Conservation (phyloP, 1,140 invertebrate species). For the Leptestheria dahalacensis region DNA sequence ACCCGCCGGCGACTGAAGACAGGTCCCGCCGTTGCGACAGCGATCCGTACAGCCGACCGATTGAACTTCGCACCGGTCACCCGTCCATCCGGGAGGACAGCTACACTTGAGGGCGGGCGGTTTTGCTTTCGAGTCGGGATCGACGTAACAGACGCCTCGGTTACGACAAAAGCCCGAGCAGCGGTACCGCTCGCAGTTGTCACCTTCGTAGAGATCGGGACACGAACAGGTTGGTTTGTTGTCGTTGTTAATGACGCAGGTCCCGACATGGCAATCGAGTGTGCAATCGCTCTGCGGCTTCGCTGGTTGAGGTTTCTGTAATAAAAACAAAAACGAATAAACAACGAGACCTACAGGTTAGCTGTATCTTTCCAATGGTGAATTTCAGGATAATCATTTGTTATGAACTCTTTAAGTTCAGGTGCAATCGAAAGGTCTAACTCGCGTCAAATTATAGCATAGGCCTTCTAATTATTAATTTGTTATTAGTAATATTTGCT, state of each 20-base stretch:
- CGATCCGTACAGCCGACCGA: slow-evolving; percentile 35
- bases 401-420: too few relatives aligned
- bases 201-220: slow-evolving; percentile 39
- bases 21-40: slow-evolving; percentile 42
- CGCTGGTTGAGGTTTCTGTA: slow-evolving; percentile 17
- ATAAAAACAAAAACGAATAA: too few relatives aligned
- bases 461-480: too few relatives aligned
- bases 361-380: too few relatives aligned
- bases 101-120: slow-evolving; percentile 31
- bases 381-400: too few relatives aligned
- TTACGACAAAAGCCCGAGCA: slow-evolving; percentile 47
- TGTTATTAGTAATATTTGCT: too few relatives aligned
- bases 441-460: too few relatives aligned
- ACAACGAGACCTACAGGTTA: too few relatives aligned
- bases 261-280: slow-evolving; percentile 35
- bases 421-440: too few relatives aligned
- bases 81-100: slow-evolving; percentile 46
- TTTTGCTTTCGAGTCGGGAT: slow-evolving; percentile 7
- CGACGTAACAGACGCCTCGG: slow-evolving; percentile 39
- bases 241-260: slow-evolving; percentile 34
- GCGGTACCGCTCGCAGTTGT: slow-evolving; percentile 42
- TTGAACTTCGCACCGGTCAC: slow-evolving; percentile 44
- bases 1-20: slow-evolving; percentile 25
- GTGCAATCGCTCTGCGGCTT: slow-evolving; percentile 24
- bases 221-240: slow-evolving; percentile 39